Evolutionary conservation across 2,888 invertebrate genomes (phyloP).

Genomic region (Tachina lurida): DNA sequence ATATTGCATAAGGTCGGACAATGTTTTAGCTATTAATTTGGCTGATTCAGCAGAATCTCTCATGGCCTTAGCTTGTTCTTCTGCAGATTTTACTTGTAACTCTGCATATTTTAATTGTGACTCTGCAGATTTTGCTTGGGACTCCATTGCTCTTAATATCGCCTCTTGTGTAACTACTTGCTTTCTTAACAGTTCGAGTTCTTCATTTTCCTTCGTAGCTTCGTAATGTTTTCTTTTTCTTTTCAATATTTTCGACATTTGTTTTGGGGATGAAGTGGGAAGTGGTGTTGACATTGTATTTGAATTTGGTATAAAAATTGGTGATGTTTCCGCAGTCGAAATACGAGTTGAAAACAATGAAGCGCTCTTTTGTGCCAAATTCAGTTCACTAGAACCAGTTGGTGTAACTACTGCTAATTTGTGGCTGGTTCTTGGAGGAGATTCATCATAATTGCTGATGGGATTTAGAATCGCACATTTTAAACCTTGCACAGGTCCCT

Average conservation of each 20-base stretch:
- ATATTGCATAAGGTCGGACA: too few relatives aligned
- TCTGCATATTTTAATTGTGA: too few relatives aligned
- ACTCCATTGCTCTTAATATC: background rate
- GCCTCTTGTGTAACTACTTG: background rate
- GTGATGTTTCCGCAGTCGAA: background rate
- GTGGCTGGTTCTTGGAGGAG: background rate
- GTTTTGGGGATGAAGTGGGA: background rate
- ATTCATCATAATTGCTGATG: background rate
- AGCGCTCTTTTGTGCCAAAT: too few relatives aligned
- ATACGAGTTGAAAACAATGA: background rate
- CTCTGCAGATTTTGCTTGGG: background rate
- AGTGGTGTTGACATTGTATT: background rate
- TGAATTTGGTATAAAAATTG: background rate
- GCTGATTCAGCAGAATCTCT: too few relatives aligned
- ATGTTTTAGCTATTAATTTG: too few relatives aligned
- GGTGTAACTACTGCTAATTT: constrained; percentile 4
- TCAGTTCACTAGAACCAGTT: background rate
- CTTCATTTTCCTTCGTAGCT: constrained; percentile 3
- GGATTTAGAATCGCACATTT: background rate
- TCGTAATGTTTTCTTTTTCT: background rate
- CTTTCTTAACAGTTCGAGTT: background rate
- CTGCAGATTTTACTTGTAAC: too few relatives aligned
- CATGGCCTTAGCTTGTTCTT: too few relatives aligned
- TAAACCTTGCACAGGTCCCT: background rate
- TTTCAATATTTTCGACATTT: background rate